phyloP scores from a whole-genome alignment of 2,113 vertebrate genomes.

The Grammomys surdaster region DNA sequence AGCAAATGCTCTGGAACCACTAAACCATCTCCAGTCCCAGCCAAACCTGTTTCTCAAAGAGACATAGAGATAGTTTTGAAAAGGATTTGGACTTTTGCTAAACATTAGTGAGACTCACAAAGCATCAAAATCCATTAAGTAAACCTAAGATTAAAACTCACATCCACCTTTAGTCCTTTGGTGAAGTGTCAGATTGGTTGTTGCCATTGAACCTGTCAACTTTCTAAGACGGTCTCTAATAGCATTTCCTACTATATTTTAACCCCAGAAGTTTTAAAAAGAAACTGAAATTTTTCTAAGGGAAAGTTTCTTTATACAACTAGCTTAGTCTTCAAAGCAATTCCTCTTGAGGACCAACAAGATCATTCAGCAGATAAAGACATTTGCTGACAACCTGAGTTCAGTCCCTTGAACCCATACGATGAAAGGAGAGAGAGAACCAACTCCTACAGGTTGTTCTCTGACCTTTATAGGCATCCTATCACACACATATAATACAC shows the following conservation, averaged over 20 bases:
- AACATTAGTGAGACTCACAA: background rate
- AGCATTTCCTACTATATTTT: slow-evolving; percentile 32
- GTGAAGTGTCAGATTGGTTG: background rate
- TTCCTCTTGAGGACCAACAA: slow-evolving; percentile 34
- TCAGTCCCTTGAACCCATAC: background rate
- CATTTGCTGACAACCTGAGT: background rate
- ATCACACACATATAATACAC: background rate
- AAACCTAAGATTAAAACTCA: slow-evolving; percentile 34
- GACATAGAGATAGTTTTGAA: background rate
- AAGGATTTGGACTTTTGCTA: slow-evolving; percentile 48
- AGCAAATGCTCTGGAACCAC: background rate
- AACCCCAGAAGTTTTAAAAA: background rate
- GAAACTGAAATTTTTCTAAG: slow-evolving; percentile 64
- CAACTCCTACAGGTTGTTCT: background rate
- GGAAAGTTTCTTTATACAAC: background rate
- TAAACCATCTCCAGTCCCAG: background rate
- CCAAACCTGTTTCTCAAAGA: background rate
- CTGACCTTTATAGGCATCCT: background rate
- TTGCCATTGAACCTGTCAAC: background rate
- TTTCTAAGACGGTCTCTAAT: slow-evolving; percentile 23
- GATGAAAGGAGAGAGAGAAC: background rate
- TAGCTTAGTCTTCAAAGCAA: slow-evolving; percentile 48
- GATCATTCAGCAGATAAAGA: background rate
- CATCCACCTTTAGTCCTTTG: background rate
- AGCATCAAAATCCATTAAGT: background rate